These are phyloP conservation scores for Mya arenaria DNA, from an alignment of 1,140 invertebrate species.

Conservation along the genomic window DNA sequence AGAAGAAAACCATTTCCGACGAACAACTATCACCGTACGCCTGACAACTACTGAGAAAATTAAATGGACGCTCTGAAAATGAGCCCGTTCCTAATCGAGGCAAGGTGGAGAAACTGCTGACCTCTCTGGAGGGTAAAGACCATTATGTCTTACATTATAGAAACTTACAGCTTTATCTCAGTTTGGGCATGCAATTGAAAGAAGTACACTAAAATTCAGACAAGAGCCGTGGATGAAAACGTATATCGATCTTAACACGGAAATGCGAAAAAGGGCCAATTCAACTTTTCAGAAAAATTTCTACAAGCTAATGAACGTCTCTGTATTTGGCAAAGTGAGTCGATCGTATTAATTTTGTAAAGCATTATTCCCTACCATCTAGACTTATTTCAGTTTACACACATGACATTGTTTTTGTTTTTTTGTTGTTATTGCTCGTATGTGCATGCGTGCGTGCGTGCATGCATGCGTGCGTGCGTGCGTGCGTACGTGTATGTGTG, in stretches of 20 bases:
- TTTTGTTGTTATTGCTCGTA: background rate
- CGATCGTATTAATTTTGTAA: no score
- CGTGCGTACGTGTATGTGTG: no score
- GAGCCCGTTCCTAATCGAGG: background rate
- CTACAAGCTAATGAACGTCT: no score
- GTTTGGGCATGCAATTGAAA: conserved; percentile 54
- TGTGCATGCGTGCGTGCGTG: no score
- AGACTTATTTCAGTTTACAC: no score
- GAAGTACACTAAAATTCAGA: conserved; percentile 56
- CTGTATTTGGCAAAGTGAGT: conserved; percentile 69
- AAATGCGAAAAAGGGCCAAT: conserved; percentile 74
- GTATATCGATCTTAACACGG: conserved; percentile 61
- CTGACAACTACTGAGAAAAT: conserved; percentile 55
- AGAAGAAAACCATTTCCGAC: conserved; percentile 54
- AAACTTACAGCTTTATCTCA: conserved; percentile 60
- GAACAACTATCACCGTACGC: conserved; percentile 38
- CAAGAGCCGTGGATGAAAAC: conserved; percentile 48
- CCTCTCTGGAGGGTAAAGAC: conserved; percentile 29
- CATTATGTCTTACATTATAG: conserved; percentile 60
- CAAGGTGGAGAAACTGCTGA: conserved; percentile 49
- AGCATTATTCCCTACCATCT: background rate
- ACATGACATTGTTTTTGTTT: background rate
- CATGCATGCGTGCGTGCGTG: no score
- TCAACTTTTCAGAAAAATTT: conserved; percentile 80
- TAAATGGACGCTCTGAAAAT: conserved; percentile 4